Conservation (phyloP, 2,113 vertebrate species). For the Terrapene triunguis region DNA sequence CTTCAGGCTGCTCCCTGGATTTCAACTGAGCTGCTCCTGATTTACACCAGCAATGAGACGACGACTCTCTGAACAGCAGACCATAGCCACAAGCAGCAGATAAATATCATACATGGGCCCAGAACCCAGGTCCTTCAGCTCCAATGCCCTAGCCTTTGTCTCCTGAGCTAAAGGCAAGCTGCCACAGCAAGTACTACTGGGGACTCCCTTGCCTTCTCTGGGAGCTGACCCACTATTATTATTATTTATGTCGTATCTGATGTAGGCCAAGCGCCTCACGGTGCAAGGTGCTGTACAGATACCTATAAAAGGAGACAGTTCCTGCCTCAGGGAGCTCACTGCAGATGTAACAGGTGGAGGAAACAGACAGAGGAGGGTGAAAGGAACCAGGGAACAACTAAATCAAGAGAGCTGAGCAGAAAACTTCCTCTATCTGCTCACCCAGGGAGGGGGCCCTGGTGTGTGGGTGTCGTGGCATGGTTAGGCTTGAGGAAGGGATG, state of each 20-base stretch:
- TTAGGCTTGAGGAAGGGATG: not conserved
- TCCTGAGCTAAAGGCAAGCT: not conserved
- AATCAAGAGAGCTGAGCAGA: not conserved
- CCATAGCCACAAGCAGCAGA: not conserved
- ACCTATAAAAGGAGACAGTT: too few relatives aligned
- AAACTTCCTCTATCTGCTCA: not conserved
- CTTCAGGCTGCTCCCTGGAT: rapidly evolving
- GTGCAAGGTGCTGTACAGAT: not conserved
- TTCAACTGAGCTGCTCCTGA: not conserved
- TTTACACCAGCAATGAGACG: not conserved
- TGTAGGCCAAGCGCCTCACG: not conserved
- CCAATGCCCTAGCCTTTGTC: not conserved
- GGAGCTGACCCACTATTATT: not conserved
- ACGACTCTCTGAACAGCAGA: not conserved
- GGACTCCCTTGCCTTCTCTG: not conserved
- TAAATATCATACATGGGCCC: not conserved
- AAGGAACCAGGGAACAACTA: not conserved
- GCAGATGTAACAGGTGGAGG: not conserved
- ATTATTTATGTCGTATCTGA: not conserved
- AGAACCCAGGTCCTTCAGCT: not conserved
- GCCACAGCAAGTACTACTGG: not conserved
- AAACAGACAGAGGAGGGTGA: not conserved
- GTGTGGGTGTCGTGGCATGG: not conserved
- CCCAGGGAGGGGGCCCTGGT: too few relatives aligned
- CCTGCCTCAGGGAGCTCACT: too few relatives aligned